These are phyloP conservation scores for Tanytarsus gracilentus DNA, from an alignment of 2,888 invertebrate species.

Conservation along the genomic window DNA sequence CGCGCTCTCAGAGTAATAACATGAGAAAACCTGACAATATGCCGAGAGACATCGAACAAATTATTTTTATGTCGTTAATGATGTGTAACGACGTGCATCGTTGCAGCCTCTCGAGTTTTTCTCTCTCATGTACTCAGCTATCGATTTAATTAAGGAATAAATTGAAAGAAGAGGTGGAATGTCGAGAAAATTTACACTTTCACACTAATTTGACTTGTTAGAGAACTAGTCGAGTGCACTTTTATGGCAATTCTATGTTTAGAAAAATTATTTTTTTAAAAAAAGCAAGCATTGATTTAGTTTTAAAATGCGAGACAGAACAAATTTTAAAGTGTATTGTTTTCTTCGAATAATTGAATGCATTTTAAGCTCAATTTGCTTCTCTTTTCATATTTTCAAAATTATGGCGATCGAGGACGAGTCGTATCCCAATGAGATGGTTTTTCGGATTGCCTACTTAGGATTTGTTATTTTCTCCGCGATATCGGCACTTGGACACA, in stretches of 20 bases:
- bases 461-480: not conserved
- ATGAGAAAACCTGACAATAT: not conserved
- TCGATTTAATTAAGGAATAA: too few species aligned
- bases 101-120: too few species aligned
- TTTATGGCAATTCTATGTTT: too few species aligned
- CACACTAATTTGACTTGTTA: not conserved
- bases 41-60: constrained; percentile 10
- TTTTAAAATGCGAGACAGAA: too few species aligned
- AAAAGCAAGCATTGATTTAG: too few species aligned
- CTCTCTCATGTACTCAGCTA: too few species aligned
- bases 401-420: not conserved
- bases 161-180: too few species aligned
- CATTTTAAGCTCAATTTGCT: not conserved
- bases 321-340: not conserved
- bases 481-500: not conserved
- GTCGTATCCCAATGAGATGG: not conserved
- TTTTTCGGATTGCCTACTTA: not conserved
- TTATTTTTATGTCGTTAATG: constrained; percentile 22
- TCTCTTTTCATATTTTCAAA: not conserved
- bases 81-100: constrained; percentile 23
- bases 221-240: too few species aligned
- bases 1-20: too few species aligned
- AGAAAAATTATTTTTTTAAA: too few species aligned
- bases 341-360: not conserved
- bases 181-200: too few species aligned